These are phyloP conservation scores for Thera obeliscata DNA, from an alignment of 2,888 invertebrate genomes.

Conservation along the genomic window DNA sequence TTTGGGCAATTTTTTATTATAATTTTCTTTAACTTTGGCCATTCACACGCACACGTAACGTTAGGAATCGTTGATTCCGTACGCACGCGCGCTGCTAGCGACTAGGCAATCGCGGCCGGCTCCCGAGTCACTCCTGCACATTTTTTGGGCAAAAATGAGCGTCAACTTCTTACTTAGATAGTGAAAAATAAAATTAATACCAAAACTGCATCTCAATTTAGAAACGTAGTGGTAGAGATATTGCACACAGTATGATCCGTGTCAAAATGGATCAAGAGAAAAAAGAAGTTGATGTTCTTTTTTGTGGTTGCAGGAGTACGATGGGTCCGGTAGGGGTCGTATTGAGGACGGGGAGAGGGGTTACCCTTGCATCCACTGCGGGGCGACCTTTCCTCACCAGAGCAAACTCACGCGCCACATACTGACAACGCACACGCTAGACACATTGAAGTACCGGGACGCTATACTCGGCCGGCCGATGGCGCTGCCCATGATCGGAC, in stretches of 20 bases:
- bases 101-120: slow-evolving; percentile 80
- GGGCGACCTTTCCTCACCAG: slow-evolving; percentile 94
- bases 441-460: slow-evolving; percentile 94
- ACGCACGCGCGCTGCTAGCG: slow-evolving; percentile 78
- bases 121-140: slow-evolving; percentile 83
- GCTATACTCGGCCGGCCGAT: slow-evolving; percentile 79
- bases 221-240: slow-evolving; percentile 80
- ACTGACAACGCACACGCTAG: slow-evolving; percentile 94
- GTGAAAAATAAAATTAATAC: slow-evolving; percentile 70
- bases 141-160: slow-evolving; percentile 91
- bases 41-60: slow-evolving; percentile 70
- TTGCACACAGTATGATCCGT: slow-evolving; percentile 78
- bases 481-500: slow-evolving; percentile 73
- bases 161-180: slow-evolving; percentile 91
- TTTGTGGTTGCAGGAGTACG: slow-evolving; percentile 96
- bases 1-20: slow-evolving; percentile 77
- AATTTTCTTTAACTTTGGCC: slow-evolving; percentile 76
- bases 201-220: slow-evolving; percentile 82
- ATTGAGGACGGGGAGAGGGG: slow-evolving; percentile 81
- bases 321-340: slow-evolving; percentile 86
- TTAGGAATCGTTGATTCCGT: slow-evolving; percentile 70
- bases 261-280: slow-evolving; percentile 75
- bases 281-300: slow-evolving; percentile 95
- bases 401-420: slow-evolving; percentile 96
- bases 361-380: slow-evolving; percentile 95